Percentiles rank a stretch among this genome's conserved stretches.
These are phyloP conservation scores for Andrena praecox DNA, from an alignment of 2,888 invertebrate genomes.

Conservation along the genomic window DNA sequence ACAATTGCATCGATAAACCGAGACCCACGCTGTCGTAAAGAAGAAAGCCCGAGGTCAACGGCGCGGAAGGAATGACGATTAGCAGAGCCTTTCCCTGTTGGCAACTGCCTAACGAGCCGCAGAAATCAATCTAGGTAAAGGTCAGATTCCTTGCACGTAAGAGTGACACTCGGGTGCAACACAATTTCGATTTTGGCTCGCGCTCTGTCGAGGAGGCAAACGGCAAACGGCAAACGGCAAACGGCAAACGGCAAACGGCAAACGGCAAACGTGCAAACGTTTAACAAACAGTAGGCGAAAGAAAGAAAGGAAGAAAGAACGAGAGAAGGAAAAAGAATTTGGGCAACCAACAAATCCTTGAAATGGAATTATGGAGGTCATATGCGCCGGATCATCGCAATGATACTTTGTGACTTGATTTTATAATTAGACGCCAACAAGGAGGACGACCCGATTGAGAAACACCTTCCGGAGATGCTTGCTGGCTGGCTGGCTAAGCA, in stretches of 20 bases:
- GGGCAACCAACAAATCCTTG: constrained; percentile 26
- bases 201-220: constrained; percentile 13
- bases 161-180: constrained; percentile 27
- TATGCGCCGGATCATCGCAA: not conserved
- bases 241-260: constrained; percentile 5
- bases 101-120: constrained; percentile 53
- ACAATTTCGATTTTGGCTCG: constrained; percentile 38
- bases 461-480: not conserved
- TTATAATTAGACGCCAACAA: not conserved
- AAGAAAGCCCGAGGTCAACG: constrained; percentile 61
- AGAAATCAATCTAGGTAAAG: constrained; percentile 55
- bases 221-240: constrained; percentile 1
- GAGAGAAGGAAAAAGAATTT: constrained; percentile 8
- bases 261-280: not conserved
- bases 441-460: not conserved
- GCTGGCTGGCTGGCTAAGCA: too few relatives aligned
- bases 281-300: not conserved
- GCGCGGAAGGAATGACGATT: constrained; percentile 65
- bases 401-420: constrained; percentile 35
- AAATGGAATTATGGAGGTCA: constrained; percentile 21
- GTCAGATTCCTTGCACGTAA: constrained; percentile 59
- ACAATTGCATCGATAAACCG: constrained; percentile 24
- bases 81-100: constrained; percentile 59
- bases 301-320: not conserved
- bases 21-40: constrained; percentile 19